Evolutionary conservation across 2,888 invertebrate genomes (phyloP), one percentile per base, ranked within the genome.

Genomic region (Campopleginae sp.): DNA sequence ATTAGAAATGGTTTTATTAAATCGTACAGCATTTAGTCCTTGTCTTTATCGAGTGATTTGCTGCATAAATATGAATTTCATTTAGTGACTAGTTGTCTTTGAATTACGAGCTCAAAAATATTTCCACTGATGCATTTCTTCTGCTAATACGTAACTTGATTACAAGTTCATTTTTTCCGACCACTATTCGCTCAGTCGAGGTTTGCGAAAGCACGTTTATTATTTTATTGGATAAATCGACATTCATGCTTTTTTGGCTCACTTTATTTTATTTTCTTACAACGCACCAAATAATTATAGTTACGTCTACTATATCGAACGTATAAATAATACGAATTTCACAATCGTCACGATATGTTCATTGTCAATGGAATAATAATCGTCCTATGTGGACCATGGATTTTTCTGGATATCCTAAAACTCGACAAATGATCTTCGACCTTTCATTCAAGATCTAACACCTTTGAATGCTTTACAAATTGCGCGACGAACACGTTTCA

Each of bases 321-420:
- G 78, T 77, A 74, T 42, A 83, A 78, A 81, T 80, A 70, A 80
- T 80, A 71, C 27, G 33, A 58, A 79, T 78, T 48, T 76, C 74
- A 74, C 72, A 82, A 85, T 80, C 68, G 79, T 71, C 74, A 82
- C 83, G 88, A 88, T 88, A 88, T 88, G 87, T 88, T 61, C 79
- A 81, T 80, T 87, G 82, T 83, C 76, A 80, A 84, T 82, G 48
- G 23, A 38, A 80, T 80, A 68, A 82, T 51, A 72, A 33, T 71
- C 31, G 33, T 48, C 66, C 12, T 80, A 61, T 51, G 46, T 77
- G 54, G 27, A 31, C 66, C 42, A 44, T 71, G 33, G 19, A 65
- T 74, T 83, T 66, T 17, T 61, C 58, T 74, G 48, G 42, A 38
- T 78, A 48, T 71, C 31, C 48, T 61, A 12, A 44, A 23, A 12